phyloP scores from a whole-genome alignment of 2,888 invertebrate genomes.

The Aromia moschata region DNA sequence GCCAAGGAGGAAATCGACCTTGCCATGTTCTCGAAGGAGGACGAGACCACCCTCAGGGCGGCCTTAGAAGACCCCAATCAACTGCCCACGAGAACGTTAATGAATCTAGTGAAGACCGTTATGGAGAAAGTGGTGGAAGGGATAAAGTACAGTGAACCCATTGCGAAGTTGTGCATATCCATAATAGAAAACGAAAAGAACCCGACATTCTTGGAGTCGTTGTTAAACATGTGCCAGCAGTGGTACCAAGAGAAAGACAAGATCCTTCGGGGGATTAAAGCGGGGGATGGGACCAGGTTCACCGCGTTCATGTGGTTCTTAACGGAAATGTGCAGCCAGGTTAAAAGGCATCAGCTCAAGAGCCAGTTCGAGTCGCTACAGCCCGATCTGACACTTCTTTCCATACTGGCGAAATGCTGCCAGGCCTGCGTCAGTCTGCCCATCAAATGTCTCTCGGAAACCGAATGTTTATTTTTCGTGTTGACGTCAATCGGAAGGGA shows the following conservation, averaged over 20 bases:
- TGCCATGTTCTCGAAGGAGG: conserved; percentile 77
- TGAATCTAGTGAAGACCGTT: conserved; percentile 86
- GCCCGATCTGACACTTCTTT: conserved; percentile 80
- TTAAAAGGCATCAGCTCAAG: conserved; percentile 73
- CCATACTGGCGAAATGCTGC: conserved; percentile 88
- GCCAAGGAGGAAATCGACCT: conserved; percentile 79
- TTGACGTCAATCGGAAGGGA: conserved; percentile 89
- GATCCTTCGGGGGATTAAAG: conserved; percentile 65
- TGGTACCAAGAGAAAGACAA: conserved; percentile 83
- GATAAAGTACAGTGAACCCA: conserved; percentile 79
- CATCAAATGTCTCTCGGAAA: conserved; percentile 82
- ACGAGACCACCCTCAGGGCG: conserved; percentile 77
- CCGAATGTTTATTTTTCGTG: conserved; percentile 89
- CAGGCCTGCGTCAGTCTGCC: conserved; percentile 87
- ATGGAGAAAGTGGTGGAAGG: conserved; percentile 84
- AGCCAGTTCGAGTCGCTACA: conserved; percentile 69
- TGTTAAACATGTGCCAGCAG: conserved; percentile 89
- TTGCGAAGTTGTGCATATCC: conserved; percentile 85
- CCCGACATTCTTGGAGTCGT: conserved; percentile 88
- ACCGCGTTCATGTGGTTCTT: conserved; percentile 90
- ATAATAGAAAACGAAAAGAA: conserved; percentile 88
- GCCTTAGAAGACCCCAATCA: conserved; percentile 86
- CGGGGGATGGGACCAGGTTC: conserved; percentile 73
- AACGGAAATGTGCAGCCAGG: conserved; percentile 89
- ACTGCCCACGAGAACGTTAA: conserved; percentile 76